Base-by-base conservation (phyloP, 2,113 vertebrate species). In the Poecile atricapillus region DNA sequence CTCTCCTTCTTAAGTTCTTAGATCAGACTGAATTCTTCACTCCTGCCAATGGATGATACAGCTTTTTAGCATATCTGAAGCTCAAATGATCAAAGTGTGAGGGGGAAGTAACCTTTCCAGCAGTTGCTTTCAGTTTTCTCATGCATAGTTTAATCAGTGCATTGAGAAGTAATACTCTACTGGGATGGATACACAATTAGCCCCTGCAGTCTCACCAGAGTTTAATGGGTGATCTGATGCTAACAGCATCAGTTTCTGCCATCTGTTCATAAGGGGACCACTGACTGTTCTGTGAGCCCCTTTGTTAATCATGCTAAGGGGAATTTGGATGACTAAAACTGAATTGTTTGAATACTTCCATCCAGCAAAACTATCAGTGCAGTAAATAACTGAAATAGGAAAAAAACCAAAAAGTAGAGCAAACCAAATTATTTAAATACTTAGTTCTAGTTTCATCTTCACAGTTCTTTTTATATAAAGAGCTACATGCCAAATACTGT, bases 241-340 rank as follows among this genome's bases (percentile, higher is more conserved):
- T 92, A 83, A 73, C 55, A 80, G 50, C 59, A 81, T 88, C 71
- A 59, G 31, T 77, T 94, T 88, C 79, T 90, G 71, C 92, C 85
- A 86, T 94, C 94, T 95, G 83, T 90, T 97, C 76, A 52, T 77
- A 74, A 92, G 39, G 39, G 63, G 46, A 86, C 83, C 67, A 39
- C 90, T 94, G 79, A 28, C 75, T 95, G 83, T 92, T 93, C 84
- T 49, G 92, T 71, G 77, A 84, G 33, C 4, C 47, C 24, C 47
- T 85, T 68, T 75, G 65, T 84, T 93, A 95, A 88, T 94, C 64
- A 91, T 56, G 77, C 37, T 75, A 74, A 87, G 70, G 87, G 82
- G 89, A 83, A 83, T 76, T 8, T 90, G 58, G 10, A 92, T 93
- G 35, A 41, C 50, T 80, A 80, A 74, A 90, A 85, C 5, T 22